Percentiles rank a stretch among this genome's conserved stretches.
These are phyloP conservation scores for Coranthus polyacanthus DNA, from an alignment of 2,797 vertebrate genomes.

Conservation along the genomic window DNA sequence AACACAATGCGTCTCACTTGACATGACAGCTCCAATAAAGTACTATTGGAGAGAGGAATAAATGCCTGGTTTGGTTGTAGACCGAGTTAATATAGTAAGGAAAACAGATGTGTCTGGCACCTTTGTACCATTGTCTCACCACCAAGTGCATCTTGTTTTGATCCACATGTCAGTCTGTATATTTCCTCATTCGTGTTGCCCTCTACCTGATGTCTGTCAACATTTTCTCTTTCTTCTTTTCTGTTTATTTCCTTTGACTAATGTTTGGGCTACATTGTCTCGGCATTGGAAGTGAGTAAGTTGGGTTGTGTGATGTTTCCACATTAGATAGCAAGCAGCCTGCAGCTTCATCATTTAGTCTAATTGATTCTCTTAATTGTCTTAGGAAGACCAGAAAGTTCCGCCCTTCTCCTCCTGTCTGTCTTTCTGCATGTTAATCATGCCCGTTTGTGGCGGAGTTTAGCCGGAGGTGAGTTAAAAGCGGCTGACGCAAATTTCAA, in stretches of 20 bases:
- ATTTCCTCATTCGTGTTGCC: constrained; percentile 13
- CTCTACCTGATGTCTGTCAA: constrained; percentile 32
- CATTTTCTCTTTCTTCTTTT: neutral
- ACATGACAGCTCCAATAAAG: constrained; percentile 62
- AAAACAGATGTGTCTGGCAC: constrained; percentile 35
- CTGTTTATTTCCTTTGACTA: neutral
- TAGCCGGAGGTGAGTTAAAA: constrained; percentile 30
- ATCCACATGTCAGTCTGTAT: constrained; percentile 29
- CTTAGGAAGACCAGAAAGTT: constrained; percentile 44
- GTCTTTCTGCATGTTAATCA: constrained; percentile 51
- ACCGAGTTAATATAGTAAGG: constrained; percentile 27
- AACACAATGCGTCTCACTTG: constrained; percentile 37
- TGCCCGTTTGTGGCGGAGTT: constrained; percentile 25
- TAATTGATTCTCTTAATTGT: constrained; percentile 69
- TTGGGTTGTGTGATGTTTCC: constrained; percentile 17
- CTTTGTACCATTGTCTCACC: constrained; percentile 33
- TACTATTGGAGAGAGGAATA: constrained; percentile 25
- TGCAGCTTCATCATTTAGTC: constrained; percentile 51
- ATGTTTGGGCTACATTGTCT: constrained; percentile 4
- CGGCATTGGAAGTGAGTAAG: constrained; percentile 22
- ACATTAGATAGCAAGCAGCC: constrained; percentile 29
- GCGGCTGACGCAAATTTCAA: constrained; percentile 23
- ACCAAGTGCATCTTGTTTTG: constrained; percentile 13
- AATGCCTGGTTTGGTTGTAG: constrained; percentile 22
- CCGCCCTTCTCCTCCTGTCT: constrained; percentile 30